Percentiles rank a stretch among this genome's conserved stretches.
Evolutionary conservation across 1,140 invertebrate genomes (phyloP).

Genomic region (Eumaeus atala): DNA sequence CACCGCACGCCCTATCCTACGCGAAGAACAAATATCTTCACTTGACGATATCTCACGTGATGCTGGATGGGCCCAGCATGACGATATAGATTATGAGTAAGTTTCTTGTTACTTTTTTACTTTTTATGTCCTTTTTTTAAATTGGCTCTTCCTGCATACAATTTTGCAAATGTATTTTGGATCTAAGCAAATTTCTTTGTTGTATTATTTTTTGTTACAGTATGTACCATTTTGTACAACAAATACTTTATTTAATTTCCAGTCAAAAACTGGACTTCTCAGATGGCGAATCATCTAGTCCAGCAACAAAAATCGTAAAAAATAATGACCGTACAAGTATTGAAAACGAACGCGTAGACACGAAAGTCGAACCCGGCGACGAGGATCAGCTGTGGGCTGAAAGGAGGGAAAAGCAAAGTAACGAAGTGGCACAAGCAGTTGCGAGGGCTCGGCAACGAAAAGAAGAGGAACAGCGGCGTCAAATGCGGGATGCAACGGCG

Average conservation of each 20-base stretch:
- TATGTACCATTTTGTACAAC: too few species aligned
- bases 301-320: conserved; percentile 44
- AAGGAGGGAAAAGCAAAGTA: conserved; percentile 78
- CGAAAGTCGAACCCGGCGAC: conserved; percentile 72
- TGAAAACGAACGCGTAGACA: conserved; percentile 54
- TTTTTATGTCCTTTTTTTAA: conserved; percentile 1
- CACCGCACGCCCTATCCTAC: conserved; percentile 85
- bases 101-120: conserved; percentile 31
- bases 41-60: conserved; percentile 93
- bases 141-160: too few species aligned
- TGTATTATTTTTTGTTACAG: too few species aligned
- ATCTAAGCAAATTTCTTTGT: too few species aligned
- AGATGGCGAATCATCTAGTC: conserved; percentile 85
- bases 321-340: conserved; percentile 53
- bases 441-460: conserved; percentile 85
- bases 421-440: conserved; percentile 81
- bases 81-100: conserved; percentile 95
- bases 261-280: conserved; percentile 94
- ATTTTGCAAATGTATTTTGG: too few species aligned
- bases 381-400: conserved; percentile 86
- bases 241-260: conserved; percentile 45
- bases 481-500: conserved; percentile 42
- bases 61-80: conserved; percentile 92
- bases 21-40: conserved; percentile 91
- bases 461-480: conserved; percentile 86